Percentiles rank a stretch among this genome's conserved stretches.
These are phyloP conservation scores for Dolichotis patagonum DNA, from an alignment of 2,113 vertebrate species.

Conservation along the genomic window DNA sequence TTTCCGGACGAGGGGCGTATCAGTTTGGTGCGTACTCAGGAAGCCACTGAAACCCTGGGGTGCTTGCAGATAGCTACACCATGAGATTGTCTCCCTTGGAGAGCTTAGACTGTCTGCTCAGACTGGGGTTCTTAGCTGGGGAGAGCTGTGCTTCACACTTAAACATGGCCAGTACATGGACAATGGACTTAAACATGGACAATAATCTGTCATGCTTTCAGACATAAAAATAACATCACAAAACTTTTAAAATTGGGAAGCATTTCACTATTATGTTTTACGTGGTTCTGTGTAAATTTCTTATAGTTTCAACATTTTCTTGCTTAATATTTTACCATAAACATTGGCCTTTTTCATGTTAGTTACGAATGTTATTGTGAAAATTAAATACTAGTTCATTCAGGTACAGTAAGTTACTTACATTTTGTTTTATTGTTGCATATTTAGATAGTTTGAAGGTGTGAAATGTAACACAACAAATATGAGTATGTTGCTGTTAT, in stretches of 20 bases:
- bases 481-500: neutral
- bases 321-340: conserved; percentile 1
- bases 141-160: neutral
- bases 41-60: neutral
- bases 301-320: conserved; percentile 26
- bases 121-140: too few relatives aligned
- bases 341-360: neutral
- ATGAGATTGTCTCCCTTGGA: neutral
- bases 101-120: neutral
- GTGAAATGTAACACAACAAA: neutral
- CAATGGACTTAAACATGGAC: too few relatives aligned
- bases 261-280: neutral
- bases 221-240: neutral
- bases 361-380: neutral
- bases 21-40: neutral
- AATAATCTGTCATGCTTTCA: neutral
- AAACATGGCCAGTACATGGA: neutral
- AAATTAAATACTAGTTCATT: neutral
- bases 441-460: neutral
- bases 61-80: neutral
- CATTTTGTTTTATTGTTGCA: neutral
- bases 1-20: neutral
- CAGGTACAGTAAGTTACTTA: neutral
- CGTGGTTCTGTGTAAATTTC: neutral
- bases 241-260: neutral